Base-by-base conservation (phyloP, 1,140 invertebrate species). In the Drosophila lacertosa region DNA sequence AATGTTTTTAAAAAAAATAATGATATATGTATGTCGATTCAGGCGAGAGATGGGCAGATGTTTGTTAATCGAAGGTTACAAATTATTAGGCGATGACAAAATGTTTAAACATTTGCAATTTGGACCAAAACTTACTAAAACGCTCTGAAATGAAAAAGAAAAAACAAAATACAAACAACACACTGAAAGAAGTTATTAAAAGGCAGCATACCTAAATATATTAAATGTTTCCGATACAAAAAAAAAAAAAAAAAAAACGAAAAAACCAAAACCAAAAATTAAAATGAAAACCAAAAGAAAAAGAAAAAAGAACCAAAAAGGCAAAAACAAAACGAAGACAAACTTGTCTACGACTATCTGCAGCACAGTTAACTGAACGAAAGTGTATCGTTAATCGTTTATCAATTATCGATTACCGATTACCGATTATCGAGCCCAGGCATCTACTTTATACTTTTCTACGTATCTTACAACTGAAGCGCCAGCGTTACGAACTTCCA, bases 41-140 rank as follows among this genome's bases (percentile, higher is more conserved):
- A 42, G 40, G 40, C 10, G 3, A 11, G 20, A 10, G 2, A 7
- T 13, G 42, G 20, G n/a, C 42, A 45, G 20, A 5, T 24, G 22
- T n/a, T 45, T 48, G 57, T 60, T 33, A 50, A 59, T 29, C 10
- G 15, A 48, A 29, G 47, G 26, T 16, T 33, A 50, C 29, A 10
- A 37, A 39, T 18, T 18, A 3, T 13, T 32, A 39, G 39, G 20
- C 20, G 32, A 24, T 9, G 18, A 18, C 11, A 59, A 42, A 2
- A 51, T 15, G 18, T 47, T 35, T 20, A 37, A 59, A 16, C 29
- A 71, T 84, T 77, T 69, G 73, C 81, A 84, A 84, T 81, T 84
- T 86, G 81, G 81, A 84, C 81, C 81, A 84, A 54, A 40, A 66
- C 48, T 39, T 39, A 65, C 62, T 45, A 32, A 32, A 59, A 40